These are phyloP conservation scores for Leptestheria dahalacensis DNA, from an alignment of 1,140 invertebrate genomes.

Conservation along the genomic window DNA sequence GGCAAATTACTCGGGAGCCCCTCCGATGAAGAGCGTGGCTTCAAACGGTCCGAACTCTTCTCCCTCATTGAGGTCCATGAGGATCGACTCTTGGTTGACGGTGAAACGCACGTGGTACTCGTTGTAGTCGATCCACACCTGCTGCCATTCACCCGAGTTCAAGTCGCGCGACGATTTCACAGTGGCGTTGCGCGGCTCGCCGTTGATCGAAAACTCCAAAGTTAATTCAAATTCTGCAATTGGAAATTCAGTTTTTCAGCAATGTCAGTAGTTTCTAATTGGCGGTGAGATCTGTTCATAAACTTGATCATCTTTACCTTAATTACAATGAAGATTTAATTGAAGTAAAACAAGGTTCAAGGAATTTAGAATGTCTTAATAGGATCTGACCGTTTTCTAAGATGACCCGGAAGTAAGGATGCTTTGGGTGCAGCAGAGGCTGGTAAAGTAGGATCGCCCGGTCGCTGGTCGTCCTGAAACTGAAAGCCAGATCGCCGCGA, in stretches of 20 bases:
- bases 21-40: conserved; percentile 81
- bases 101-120: conserved; percentile 85
- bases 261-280: too few relatives aligned
- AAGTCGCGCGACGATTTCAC: conserved; percentile 63
- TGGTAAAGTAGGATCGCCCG: conserved; percentile 79
- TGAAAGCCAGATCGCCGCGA: conserved; percentile 71
- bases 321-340: neutral
- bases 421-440: conserved; percentile 67
- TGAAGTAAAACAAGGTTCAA: neutral
- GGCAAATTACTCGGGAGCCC: conserved; percentile 59
- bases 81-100: conserved; percentile 73
- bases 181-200: conserved; percentile 54
- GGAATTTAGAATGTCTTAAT: neutral
- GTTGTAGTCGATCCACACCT: conserved; percentile 82
- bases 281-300: too few relatives aligned
- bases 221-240: conserved; percentile 60
- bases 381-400: conserved; percentile 50
- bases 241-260: too few relatives aligned
- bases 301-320: too few relatives aligned
- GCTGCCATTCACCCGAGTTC: conserved; percentile 86
- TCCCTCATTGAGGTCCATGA: conserved; percentile 66
- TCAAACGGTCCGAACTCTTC: conserved; percentile 82
- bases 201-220: conserved; percentile 78
- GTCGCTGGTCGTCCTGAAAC: conserved; percentile 77
- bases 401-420: conserved; percentile 78